Conservation (phyloP, 2,888 invertebrate genomes). For the Ennomos fuscantarius region DNA sequence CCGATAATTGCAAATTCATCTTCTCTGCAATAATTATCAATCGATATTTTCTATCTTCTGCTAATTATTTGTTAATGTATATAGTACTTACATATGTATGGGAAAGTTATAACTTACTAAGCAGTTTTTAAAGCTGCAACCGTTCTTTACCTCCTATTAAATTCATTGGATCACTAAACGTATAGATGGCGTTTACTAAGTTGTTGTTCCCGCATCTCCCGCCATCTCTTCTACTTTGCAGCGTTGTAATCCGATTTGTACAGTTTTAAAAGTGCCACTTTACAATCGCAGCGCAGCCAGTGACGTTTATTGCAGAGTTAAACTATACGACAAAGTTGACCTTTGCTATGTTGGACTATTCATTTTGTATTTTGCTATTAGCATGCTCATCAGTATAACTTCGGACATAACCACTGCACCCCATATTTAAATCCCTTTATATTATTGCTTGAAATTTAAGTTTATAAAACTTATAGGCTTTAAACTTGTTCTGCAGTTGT, state of each 20-base stretch:
- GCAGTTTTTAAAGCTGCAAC: background rate
- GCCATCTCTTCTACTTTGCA: slow-evolving; percentile 32
- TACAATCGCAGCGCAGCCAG: slow-evolving; percentile 49
- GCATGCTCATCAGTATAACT: no score
- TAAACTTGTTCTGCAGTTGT: background rate
- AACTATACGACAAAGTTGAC: slow-evolving; percentile 40
- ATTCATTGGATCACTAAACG: no score
- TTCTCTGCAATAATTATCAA: no score
- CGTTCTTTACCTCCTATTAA: no score
- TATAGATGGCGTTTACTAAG: no score
- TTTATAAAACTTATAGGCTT: no score
- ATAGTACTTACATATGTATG: background rate
- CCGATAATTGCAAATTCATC: no score
- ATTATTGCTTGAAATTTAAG: no score
- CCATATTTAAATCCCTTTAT: no score
- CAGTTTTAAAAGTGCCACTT: slow-evolving; percentile 58
- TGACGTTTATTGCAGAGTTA: slow-evolving; percentile 56
- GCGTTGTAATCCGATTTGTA: slow-evolving; percentile 54
- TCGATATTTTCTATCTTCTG: no score
- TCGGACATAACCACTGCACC: no score
- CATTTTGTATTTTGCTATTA: background rate
- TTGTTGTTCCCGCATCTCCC: background rate
- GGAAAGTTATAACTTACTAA: background rate
- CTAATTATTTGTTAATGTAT: background rate
- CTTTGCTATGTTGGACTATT: slow-evolving; percentile 5